These are phyloP conservation scores for Bradypus variegatus DNA, from an alignment of 2,797 vertebrate genomes.

Conservation along the genomic window DNA sequence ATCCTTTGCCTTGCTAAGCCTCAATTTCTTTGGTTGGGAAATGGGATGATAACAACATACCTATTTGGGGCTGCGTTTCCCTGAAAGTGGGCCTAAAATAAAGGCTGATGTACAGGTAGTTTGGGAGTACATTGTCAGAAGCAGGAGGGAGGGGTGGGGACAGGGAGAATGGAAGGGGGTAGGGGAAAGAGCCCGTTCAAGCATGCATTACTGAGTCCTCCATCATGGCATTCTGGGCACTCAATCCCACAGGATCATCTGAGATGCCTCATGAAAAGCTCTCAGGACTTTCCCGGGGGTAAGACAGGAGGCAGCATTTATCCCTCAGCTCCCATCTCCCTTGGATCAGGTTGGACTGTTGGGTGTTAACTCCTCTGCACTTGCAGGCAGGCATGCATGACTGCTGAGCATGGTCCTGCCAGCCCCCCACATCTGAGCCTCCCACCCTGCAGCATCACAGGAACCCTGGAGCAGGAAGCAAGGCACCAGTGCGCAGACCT, in stretches of 20 bases:
- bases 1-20: not conserved
- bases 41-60: not conserved
- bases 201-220: accelerated
- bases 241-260: not conserved
- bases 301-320: too few relatives aligned
- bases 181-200: not conserved
- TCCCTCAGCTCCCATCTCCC: not conserved
- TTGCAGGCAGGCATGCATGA: not conserved
- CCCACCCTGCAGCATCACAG: not conserved
- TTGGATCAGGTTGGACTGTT: not conserved
- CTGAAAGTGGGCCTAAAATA: not conserved
- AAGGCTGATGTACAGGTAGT: not conserved
- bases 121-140: not conserved
- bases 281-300: not conserved
- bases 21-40: not conserved
- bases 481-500: accelerated
- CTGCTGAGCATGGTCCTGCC: not conserved
- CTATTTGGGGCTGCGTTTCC: not conserved
- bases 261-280: not conserved
- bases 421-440: too few relatives aligned
- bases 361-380: not conserved
- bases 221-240: not conserved
- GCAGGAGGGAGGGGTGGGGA: not conserved
- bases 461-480: not conserved
- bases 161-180: too few relatives aligned